These are phyloP conservation scores for Loriculus beryllinus DNA, from an alignment of 2,797 vertebrate genomes.

Conservation along the genomic window DNA sequence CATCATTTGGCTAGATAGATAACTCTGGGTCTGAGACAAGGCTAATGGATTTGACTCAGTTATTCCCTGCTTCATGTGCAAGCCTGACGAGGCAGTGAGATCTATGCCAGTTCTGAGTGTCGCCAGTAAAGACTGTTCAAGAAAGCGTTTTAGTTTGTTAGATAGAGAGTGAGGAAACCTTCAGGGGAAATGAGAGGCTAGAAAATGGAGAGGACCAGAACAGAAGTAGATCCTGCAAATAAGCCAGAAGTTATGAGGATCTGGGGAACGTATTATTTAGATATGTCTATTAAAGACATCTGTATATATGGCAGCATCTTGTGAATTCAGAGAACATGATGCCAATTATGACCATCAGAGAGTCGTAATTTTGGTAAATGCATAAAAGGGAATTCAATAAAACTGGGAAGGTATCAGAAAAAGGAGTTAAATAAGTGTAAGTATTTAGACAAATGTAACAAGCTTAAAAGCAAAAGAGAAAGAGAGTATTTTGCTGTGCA, in stretches of 20 bases:
- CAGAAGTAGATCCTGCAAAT: slow-evolving; percentile 47
- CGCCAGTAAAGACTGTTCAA: not conserved
- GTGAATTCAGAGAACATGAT: slow-evolving; percentile 18
- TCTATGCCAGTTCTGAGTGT: not conserved
- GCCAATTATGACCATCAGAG: slow-evolving; percentile 11
- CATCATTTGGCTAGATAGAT: slow-evolving; percentile 10
- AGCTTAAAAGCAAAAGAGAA: slow-evolving; percentile 5
- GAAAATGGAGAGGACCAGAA: slow-evolving; percentile 43
- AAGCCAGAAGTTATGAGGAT: slow-evolving; percentile 34
- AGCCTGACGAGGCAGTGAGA: not conserved
- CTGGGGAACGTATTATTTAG: slow-evolving; percentile 49
- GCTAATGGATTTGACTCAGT: not conserved
- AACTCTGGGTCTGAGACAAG: not conserved
- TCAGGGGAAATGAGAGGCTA: not conserved
- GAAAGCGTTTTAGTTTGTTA: not conserved
- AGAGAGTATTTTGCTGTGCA: not conserved
- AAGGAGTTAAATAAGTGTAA: not conserved
- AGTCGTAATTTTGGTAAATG: slow-evolving; percentile 38
- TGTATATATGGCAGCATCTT: slow-evolving; percentile 45
- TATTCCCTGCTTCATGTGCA: not conserved
- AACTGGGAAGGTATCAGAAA: not conserved
- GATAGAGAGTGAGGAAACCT: not conserved
- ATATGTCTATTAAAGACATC: slow-evolving; percentile 60
- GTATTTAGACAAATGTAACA: slow-evolving; percentile 14
- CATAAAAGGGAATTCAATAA: slow-evolving; percentile 23